Base-by-base conservation (phyloP, 1,140 invertebrate genomes). In the Drosophila trapezifrons region DNA sequence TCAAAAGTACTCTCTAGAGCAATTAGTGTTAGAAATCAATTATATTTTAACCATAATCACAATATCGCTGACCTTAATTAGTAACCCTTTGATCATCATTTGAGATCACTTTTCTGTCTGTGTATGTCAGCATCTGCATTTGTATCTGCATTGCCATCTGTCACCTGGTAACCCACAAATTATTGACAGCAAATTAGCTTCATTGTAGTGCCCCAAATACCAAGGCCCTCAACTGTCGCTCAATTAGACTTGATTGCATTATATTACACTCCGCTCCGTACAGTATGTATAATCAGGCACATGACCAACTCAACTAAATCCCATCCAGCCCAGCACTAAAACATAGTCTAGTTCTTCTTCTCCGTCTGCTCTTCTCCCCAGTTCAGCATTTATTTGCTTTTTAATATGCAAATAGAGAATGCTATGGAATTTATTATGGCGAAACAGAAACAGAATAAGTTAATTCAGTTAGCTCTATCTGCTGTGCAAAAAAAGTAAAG, bases 381-480 rank as follows among this genome's bases (percentile, higher is more conserved):
- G 65, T 49, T 63, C 46, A 57, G 42, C 74, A 63, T 51, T 86
- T 84, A 79, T 79, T 85, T 75, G 78, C 67, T 78, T 78, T 84
- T 78, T 74, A 89, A 84, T 84, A 84, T 89, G 84, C 84, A 87
- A 87, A 89, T 87, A 87, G 67, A 78, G 76, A 87, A 75, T 80
- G 73, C 73, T 78, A 43, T 69, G 84, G 84, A 87, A 87, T 87
- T 84, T 84, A 80, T 89, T 62, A 86, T 87, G 65, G 78, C 82
- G 55, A 76, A 86, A 82, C 59, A 42, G 22, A 62, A 60, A 86
- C 58, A 42, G 22, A 62, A 60, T 76, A 60, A 72, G 62, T 82
- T 65, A 80, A 80, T 71, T 67, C 51, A 62, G 58, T 70, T 71
- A 62, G 81, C 59, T 43, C 46, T 84, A 84, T 85, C 74, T 71